Base-by-base conservation (phyloP, 2,797 vertebrate species). In the Cyprinella venusta region DNA sequence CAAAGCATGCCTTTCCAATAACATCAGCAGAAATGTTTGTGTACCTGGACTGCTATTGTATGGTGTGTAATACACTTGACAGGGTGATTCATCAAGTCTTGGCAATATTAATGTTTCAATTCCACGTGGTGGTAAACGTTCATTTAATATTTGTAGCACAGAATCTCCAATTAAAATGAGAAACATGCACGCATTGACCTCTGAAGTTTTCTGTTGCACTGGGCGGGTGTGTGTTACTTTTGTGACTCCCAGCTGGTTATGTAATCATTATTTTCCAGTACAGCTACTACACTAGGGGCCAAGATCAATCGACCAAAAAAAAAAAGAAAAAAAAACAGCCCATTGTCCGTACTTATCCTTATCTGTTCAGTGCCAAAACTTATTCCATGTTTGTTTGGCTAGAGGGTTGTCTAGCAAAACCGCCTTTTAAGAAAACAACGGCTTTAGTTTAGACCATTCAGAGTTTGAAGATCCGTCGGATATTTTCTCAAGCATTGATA, bases 221-320 rank as follows among this genome's bases (percentile, higher is more conserved):
- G 69, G n/a, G 24, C 42, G 38, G 30, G 69, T 77, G 72, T 79
- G 71, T 45, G 63, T 76, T 65, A 84, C 21, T 88, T 90, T 89
- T 56, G 50, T 86, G 88, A 82, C 71, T 71, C 74, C 69, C 33
- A 48, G 71, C 30, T 21, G 84, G 87, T 94, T 95, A 87, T 86
- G 78, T 93, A 93, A 94, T 78, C 71, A 24, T 86, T 77, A 67
- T 88, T 89, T 82, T 86, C 87, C 80, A 85, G 81, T 24, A 67
- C 81, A 64, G 82, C 86, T 84, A 67, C 61, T 76, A 81, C 83
- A 71, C 69, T 81, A 78, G 59, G 30, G 42, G 65, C 67, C 9
- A 48, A 56, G 88, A 91, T 93, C 88, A 84, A 89, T 92, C 71
- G 38, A 85, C 79, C 8, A n/a, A 83, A 85, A 80, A 7, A 15